Conservation (phyloP, 2,888 invertebrate genomes). For the Branchellion lobata region DNA sequence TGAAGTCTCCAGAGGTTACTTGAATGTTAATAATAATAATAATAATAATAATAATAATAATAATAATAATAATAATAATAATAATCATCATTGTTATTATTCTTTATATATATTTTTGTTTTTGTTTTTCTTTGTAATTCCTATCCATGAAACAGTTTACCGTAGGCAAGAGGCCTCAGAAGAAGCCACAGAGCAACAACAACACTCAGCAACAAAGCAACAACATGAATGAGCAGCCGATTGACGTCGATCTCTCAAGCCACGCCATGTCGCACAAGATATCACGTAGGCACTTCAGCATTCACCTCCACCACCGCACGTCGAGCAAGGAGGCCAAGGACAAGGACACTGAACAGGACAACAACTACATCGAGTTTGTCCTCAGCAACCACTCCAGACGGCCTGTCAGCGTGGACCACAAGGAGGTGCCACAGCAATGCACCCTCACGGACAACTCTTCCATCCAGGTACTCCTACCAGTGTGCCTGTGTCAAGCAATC, state of each 20-base stretch:
- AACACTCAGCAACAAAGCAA: background rate
- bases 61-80: background rate
- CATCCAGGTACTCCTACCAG: background rate
- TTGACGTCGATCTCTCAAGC: background rate
- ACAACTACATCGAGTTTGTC: background rate
- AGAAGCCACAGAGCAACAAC: too few species aligned
- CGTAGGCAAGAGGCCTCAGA: too few species aligned
- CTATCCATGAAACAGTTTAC: too few species aligned
- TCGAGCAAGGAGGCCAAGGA: background rate
- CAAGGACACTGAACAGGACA: background rate
- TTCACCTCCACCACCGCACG: background rate
- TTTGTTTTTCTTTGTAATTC: too few species aligned
- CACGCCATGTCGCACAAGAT: background rate
- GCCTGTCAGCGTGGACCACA: background rate
- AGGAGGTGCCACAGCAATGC: background rate
- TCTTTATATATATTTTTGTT: too few species aligned
- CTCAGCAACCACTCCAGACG: background rate
- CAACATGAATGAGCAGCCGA: background rate
- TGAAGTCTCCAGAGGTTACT: background rate
- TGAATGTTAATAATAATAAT: background rate
- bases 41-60: background rate
- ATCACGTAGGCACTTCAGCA: background rate
- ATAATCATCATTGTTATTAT: background rate
- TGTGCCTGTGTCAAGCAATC: too few species aligned
- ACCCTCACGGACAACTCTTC: background rate